Percentiles rank a stretch among this genome's conserved stretches.
Evolutionary conservation across 1,140 invertebrate species (phyloP).

Genomic region (Leptonema lineaticorne): DNA sequence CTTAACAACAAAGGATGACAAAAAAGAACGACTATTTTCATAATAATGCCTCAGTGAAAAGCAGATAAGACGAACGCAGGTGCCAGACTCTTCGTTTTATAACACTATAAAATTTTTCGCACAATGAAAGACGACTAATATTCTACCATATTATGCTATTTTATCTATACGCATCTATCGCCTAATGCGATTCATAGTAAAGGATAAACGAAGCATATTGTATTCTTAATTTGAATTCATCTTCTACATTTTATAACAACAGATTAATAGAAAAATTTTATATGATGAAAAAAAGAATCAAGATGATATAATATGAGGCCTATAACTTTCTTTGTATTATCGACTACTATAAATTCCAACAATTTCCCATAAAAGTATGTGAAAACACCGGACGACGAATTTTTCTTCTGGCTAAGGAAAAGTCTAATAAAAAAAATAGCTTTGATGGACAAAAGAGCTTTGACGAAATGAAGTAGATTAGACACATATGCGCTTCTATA

Average conservation of each 20-base stretch:
- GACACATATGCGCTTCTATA: not conserved
- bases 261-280: no score
- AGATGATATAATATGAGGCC: no score
- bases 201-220: not conserved
- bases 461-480: constrained; percentile 3
- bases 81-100: constrained; percentile 7
- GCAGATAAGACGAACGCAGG: not conserved
- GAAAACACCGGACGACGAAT: not conserved
- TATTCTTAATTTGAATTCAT: no score
- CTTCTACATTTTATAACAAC: no score
- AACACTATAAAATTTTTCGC: constrained; percentile 20
- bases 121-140: constrained; percentile 3
- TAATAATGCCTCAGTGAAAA: no score
- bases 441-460: constrained; percentile 12
- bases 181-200: not conserved
- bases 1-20: not conserved
- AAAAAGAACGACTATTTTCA: constrained; percentile 11
- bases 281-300: no score
- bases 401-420: not conserved
- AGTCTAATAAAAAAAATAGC: not conserved
- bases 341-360: constrained; percentile 22
- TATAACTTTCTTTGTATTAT: no score
- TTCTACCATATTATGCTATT: no score
- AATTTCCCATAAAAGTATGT: constrained; percentile 25
- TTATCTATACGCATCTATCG: not conserved